A percentile compares a stretch with the other conserved stretches of the same genome.
Conservation (phyloP, 1,140 invertebrate species). For the Drosophila jambulina region DNA sequence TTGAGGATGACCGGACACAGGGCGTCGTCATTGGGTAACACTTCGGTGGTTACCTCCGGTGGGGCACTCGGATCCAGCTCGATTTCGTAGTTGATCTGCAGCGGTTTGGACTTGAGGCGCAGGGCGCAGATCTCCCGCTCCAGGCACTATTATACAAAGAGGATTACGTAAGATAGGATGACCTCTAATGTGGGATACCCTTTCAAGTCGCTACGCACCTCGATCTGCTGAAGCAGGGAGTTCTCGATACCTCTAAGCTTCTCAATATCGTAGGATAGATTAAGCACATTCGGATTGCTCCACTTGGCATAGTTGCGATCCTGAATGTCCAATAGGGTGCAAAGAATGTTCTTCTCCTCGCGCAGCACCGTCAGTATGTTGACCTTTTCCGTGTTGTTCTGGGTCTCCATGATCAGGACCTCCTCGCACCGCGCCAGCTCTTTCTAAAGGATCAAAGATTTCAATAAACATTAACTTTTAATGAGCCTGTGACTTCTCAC, state of each 20-base stretch:
- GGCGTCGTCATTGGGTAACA: conserved; percentile 37
- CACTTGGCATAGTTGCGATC: conserved; percentile 79
- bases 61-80: conserved; percentile 19
- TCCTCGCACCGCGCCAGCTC: conserved; percentile 84
- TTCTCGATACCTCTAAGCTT: conserved; percentile 80
- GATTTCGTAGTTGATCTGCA: conserved; percentile 66
- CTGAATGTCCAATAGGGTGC: conserved; percentile 84
- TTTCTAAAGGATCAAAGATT: conserved; percentile 20
- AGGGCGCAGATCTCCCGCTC: conserved; percentile 80
- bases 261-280: conserved; percentile 81
- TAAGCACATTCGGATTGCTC: conserved; percentile 60
- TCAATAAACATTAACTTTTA: conserved; percentile 1
- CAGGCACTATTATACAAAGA: conserved; percentile 49
- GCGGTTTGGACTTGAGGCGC: conserved; percentile 76
- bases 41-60: conserved; percentile 28
- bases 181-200: too few species aligned
- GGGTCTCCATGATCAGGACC: conserved; percentile 81
- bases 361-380: conserved; percentile 87
- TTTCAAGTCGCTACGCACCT: conserved; percentile 50
- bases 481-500: conserved; percentile 32
- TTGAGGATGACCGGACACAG: conserved; percentile 64
- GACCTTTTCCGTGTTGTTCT: conserved; percentile 87
- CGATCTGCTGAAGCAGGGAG: conserved; percentile 83
- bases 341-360: conserved; percentile 86
- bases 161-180: not conserved